phyloP scores from a whole-genome alignment of 1,140 invertebrate species.

The Cherax quadricarinatus region DNA sequence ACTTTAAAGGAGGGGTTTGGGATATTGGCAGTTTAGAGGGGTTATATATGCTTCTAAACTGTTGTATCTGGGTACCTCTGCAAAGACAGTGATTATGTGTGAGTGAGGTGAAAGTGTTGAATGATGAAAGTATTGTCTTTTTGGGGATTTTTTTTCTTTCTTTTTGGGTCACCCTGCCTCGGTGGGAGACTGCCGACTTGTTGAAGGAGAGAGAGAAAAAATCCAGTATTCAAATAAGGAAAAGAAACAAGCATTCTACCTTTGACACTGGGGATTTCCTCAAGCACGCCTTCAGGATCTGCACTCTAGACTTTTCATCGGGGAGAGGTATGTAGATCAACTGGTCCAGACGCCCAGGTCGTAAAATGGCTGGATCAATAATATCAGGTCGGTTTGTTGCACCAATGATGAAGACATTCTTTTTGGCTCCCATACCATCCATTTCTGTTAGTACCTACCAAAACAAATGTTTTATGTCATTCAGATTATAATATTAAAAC shows the following conservation, averaged over 20 bases:
- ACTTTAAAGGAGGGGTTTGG: too few species aligned
- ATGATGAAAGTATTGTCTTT: too few species aligned
- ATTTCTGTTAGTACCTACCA: slow-evolving; percentile 96
- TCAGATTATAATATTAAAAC: background rate
- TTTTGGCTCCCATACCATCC: slow-evolving; percentile 99
- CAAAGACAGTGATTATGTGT: too few species aligned
- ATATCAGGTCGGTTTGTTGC: slow-evolving; percentile 97
- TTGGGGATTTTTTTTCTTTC: too few species aligned
- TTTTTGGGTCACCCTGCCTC: too few species aligned
- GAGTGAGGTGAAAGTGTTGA: too few species aligned
- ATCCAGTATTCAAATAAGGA: too few species aligned
- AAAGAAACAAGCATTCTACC: slow-evolving; percentile 76
- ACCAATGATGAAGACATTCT: slow-evolving; percentile 99
- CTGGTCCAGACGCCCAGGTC: slow-evolving; percentile 98
- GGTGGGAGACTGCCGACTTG: too few species aligned
- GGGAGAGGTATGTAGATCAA: slow-evolving; percentile 99
- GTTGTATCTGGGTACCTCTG: too few species aligned
- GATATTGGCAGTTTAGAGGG: too few species aligned
- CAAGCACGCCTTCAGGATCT: slow-evolving; percentile 96
- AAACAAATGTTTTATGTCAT: background rate
- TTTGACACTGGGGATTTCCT: slow-evolving; percentile 97
- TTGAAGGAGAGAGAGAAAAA: too few species aligned
- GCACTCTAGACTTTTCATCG: slow-evolving; percentile 97
- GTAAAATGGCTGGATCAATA: slow-evolving; percentile 98
- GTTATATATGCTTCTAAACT: too few species aligned